Percentiles rank a stretch among this genome's conserved stretches.
Evolutionary conservation across 2,797 vertebrate genomes (phyloP).

Genomic region (Okamejei kenojei): DNA sequence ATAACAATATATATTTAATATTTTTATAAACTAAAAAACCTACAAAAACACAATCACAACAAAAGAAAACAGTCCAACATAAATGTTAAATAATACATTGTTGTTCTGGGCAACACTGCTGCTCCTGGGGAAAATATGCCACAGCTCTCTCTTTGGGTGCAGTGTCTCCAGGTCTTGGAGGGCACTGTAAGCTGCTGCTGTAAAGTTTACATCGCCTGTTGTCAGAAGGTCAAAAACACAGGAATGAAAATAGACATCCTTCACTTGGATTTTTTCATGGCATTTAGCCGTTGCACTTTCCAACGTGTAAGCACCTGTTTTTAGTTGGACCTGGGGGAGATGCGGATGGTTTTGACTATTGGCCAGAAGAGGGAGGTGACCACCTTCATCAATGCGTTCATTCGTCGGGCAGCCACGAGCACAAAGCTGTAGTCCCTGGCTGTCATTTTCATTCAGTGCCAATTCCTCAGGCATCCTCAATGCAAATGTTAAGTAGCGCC

Average conservation of each 20-base stretch:
- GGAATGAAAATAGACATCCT: constrained; percentile 92
- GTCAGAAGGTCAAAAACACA: constrained; percentile 94
- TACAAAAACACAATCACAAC: constrained; percentile 58
- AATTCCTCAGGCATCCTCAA: constrained; percentile 82
- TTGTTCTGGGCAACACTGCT: constrained; percentile 40
- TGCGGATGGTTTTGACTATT: constrained; percentile 57
- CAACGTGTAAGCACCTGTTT: constrained; percentile 62
- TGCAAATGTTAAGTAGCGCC: constrained; percentile 83
- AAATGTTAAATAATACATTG: constrained; percentile 42
- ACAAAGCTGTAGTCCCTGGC: constrained; percentile 92
- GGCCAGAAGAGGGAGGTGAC: constrained; percentile 60
- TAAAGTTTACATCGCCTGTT: constrained; percentile 90
- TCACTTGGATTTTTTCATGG: constrained; percentile 76
- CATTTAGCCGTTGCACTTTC: constrained; percentile 75
- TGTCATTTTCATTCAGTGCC: constrained; percentile 76
- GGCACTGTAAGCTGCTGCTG: constrained; percentile 79
- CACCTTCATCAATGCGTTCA: constrained; percentile 78
- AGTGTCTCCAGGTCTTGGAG: constrained; percentile 83
- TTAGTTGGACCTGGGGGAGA: constrained; percentile 43
- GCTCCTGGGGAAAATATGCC: constrained; percentile 80
- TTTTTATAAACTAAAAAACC: constrained; percentile 49
- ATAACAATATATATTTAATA: constrained; percentile 68
- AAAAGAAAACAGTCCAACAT: constrained; percentile 59
- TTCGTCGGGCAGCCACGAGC: constrained; percentile 80
- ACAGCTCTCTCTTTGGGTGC: constrained; percentile 77